These are phyloP conservation scores for Hermaeophaga mercurialis DNA, from an alignment of 2,888 invertebrate genomes.

Conservation along the genomic window DNA sequence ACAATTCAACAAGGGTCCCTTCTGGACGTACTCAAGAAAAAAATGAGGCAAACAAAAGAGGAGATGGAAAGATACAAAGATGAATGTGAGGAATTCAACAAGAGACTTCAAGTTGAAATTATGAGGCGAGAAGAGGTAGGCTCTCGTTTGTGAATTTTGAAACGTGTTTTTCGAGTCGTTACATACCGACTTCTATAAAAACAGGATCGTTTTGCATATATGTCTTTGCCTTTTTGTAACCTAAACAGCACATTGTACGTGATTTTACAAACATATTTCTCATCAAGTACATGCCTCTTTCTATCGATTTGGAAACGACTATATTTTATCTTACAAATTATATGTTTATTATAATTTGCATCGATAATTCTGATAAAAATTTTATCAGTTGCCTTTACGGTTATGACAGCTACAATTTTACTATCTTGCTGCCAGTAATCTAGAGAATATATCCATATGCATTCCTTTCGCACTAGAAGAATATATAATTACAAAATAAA, in stretches of 20 bases:
- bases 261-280: background rate
- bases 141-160: conserved; percentile 18
- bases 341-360: conserved; percentile 27
- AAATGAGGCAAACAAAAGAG: conserved; percentile 98
- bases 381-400: conserved; percentile 17
- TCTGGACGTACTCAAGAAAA: conserved; percentile 97
- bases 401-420: conserved; percentile 17
- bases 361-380: conserved; percentile 13
- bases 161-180: conserved; percentile 25
- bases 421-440: background rate
- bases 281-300: conserved; percentile 12
- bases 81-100: conserved; percentile 94
- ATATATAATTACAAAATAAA: background rate
- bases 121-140: conserved; percentile 96
- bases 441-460: background rate
- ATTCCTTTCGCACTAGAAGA: background rate
- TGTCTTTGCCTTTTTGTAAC: conserved; percentile 6
- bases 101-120: conserved; percentile 93
- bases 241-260: background rate
- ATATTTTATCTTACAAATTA: conserved; percentile 10
- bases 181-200: conserved; percentile 6
- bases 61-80: conserved; percentile 99
- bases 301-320: conserved; percentile 21
- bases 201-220: background rate
- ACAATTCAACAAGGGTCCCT: conserved; percentile 92